These are phyloP conservation scores for Sicus ferrugineus DNA, from an alignment of 2,888 invertebrate genomes.

Conservation along the genomic window DNA sequence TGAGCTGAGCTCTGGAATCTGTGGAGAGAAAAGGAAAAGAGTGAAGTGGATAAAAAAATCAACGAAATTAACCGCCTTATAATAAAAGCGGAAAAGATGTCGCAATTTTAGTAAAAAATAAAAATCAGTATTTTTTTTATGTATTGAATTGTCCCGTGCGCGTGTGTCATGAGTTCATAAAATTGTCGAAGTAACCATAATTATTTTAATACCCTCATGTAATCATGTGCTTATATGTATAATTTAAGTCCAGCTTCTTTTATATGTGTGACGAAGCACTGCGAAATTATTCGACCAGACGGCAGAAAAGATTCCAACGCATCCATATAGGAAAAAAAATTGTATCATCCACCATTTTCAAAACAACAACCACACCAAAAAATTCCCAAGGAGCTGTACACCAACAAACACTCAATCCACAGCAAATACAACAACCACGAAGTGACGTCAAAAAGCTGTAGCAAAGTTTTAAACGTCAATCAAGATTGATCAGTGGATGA, in stretches of 20 bases:
- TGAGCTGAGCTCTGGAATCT: slow-evolving; percentile 11
- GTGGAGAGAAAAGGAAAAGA: background rate
- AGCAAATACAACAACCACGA: slow-evolving; percentile 5
- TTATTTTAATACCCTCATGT: background rate
- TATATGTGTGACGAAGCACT: background rate
- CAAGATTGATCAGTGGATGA: background rate
- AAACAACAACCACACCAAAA: slow-evolving; percentile 38
- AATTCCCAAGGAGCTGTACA: background rate
- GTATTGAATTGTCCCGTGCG: background rate
- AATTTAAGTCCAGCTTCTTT: background rate
- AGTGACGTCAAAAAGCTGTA: background rate
- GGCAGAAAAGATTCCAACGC: background rate
- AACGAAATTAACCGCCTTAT: background rate
- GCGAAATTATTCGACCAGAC: background rate
- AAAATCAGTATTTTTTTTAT: background rate
- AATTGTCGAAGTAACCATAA: background rate
- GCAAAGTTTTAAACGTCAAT: slow-evolving; percentile 26
- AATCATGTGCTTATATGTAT: background rate
- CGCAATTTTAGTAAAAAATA: slow-evolving; percentile 2
- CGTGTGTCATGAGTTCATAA: background rate
- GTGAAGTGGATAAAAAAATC: background rate
- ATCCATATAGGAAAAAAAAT: background rate
- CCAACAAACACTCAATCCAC: background rate
- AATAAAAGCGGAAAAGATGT: background rate
- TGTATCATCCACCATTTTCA: slow-evolving; percentile 46